Base-by-base conservation (phyloP, 2,113 vertebrate genomes). In the Hylia prasina region DNA sequence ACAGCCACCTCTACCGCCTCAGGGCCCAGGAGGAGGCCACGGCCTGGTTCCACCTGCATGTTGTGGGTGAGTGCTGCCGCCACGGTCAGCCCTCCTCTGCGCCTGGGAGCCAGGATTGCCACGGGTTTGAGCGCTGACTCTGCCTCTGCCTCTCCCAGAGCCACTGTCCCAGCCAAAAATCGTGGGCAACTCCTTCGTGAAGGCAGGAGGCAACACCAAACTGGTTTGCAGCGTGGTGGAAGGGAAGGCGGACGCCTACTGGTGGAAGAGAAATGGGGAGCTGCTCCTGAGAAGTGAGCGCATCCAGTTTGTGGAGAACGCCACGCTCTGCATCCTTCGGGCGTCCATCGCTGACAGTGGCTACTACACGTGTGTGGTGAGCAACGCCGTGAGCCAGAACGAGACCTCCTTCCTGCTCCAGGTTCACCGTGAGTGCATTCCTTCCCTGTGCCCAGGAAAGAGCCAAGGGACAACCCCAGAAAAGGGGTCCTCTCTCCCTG, bases 361-460 rank as follows among this genome's bases (percentile, higher is more conserved):
- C 40, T 95, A 94, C 93, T 92, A 94, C 31, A 13, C 60, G 0
- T 95, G 96, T 0, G 61, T 93, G 93, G 86, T 96, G 40, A 78
- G 63, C 86, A 96, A 95, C 0, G 44, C 54, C 2, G 96, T 96
- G 70, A 96, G 93, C 93, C 89, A 89, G 7, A 95, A 92, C 0
- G 76, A 96, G 21, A 92, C 86, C 75, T 90, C 89, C 79, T 80
- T 96, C 71, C 93, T 96, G 79, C 94, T 96, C 20, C n/a, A 45
- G 0, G 79, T 95, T 12, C 82, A 90, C 48, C 33, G 94, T 96
- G 86, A 96, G 94, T 76, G 73, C 11, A 11, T 31, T 15, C 53
- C 72, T 11, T 19, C 54, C 48, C 40, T 2, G 1, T 16, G 66
- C n/a, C 39, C 1, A 2, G 58, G 17, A 16, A 4, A 14, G 24